phyloP scores from a whole-genome alignment of 2,797 vertebrate species.

The Xerus rutilus region DNA sequence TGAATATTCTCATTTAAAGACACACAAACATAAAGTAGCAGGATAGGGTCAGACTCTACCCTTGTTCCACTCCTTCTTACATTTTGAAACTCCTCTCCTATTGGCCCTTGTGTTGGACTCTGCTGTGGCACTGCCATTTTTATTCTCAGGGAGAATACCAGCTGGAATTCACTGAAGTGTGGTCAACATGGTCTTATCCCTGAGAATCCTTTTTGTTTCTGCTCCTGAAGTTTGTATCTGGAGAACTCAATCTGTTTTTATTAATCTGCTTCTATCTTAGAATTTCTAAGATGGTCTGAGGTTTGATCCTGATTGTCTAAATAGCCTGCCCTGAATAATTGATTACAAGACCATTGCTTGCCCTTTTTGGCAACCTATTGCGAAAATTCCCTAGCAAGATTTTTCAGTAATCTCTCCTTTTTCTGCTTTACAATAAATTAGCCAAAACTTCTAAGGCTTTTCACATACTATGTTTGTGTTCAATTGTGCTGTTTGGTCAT shows the following conservation, averaged over 20 bases:
- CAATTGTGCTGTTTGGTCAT: not conserved
- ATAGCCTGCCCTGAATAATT: not conserved
- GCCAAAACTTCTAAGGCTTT: not conserved
- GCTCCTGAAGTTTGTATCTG: not conserved
- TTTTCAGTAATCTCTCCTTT: not conserved
- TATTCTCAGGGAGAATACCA: not conserved
- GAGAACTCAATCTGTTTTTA: not conserved
- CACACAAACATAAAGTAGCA: not conserved
- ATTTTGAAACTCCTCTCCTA: fast-evolving
- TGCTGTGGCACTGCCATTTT: not conserved
- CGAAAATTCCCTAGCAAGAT: not conserved
- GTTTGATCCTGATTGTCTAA: not conserved
- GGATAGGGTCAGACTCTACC: not conserved
- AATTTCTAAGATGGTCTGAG: not conserved
- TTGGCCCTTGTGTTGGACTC: not conserved
- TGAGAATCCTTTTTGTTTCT: not conserved
- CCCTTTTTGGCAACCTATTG: not conserved
- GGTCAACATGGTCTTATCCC: not conserved
- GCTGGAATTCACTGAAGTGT: not conserved
- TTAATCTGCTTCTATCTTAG: not conserved
- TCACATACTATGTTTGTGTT: not conserved
- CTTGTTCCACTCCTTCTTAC: too few relatives aligned
- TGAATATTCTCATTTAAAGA: not conserved
- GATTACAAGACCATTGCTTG: not conserved
- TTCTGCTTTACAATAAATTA: not conserved